Conservation (phyloP, 2,113 vertebrate species). For the Stercorarius parasiticus region DNA sequence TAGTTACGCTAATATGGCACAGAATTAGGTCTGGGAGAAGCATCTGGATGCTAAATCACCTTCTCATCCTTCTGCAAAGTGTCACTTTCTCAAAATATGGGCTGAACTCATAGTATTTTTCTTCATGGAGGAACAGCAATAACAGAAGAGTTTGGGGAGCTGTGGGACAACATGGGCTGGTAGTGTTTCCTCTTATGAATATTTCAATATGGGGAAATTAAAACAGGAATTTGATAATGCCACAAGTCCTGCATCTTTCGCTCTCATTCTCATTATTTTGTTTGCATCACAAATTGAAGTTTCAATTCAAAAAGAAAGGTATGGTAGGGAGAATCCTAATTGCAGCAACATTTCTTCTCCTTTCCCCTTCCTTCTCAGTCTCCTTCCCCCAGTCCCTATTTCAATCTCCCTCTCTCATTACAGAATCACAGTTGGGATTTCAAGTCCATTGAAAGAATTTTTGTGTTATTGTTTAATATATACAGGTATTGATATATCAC, state of each 20-base stretch:
- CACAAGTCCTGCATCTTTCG: neutral
- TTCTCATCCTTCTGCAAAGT: neutral
- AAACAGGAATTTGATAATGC: neutral
- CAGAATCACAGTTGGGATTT: neutral
- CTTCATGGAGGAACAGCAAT: neutral
- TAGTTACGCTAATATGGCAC: neutral
- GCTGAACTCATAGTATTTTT: neutral
- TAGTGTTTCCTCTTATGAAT: neutral
- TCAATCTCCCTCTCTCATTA: neutral
- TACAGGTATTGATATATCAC: too few relatives aligned
- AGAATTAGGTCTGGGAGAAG: neutral
- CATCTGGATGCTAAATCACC: neutral
- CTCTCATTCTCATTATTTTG: neutral
- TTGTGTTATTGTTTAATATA: neutral
- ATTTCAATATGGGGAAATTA: neutral
- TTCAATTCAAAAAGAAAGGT: neutral
- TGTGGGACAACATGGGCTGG: neutral
- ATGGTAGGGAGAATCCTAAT: neutral
- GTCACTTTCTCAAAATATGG: neutral
- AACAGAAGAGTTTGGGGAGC: neutral
- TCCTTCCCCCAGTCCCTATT: neutral
- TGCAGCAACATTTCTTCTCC: neutral
- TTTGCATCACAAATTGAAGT: neutral
- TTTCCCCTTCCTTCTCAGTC: neutral
- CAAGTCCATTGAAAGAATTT: neutral